A percentile compares a stretch with the other conserved stretches of the same genome.
These are phyloP conservation scores for Crenichthys baileyi DNA, from an alignment of 2,797 vertebrate species.

Conservation along the genomic window DNA sequence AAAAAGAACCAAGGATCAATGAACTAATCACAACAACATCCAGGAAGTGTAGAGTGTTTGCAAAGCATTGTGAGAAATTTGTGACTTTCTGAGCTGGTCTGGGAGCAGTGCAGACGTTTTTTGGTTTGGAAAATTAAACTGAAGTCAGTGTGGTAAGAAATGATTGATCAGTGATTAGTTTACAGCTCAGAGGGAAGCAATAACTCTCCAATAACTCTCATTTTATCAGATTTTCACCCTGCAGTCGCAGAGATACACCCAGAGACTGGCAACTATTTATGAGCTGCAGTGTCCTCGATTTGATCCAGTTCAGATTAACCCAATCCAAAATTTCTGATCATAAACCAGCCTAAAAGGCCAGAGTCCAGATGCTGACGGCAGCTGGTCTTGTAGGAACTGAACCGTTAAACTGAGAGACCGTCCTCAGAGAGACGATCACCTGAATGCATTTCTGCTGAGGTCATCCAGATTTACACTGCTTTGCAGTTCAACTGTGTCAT, in stretches of 20 bases:
- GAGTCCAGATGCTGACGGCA: background rate
- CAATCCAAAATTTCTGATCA: background rate
- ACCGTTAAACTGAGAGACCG: background rate
- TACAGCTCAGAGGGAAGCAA: background rate
- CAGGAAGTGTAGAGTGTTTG: background rate
- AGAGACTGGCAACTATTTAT: background rate
- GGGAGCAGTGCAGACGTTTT: background rate
- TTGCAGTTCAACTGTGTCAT: background rate
- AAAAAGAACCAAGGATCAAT: background rate
- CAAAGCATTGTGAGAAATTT: background rate
- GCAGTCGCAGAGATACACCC: background rate
- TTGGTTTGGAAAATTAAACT: background rate
- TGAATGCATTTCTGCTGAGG: background rate
- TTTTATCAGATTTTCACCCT: background rate
- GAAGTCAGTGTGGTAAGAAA: background rate
- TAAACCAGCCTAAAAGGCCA: background rate
- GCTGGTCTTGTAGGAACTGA: background rate
- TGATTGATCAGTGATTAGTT: background rate
- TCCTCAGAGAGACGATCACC: background rate
- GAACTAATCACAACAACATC: background rate
- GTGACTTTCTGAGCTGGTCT: background rate
- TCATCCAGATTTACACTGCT: background rate
- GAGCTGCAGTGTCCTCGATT: too few relatives aligned
- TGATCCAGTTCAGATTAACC: background rate
- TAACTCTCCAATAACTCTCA: background rate